phyloP scores from a whole-genome alignment of 2,888 invertebrate genomes.

The Eurytoma californica region DNA sequence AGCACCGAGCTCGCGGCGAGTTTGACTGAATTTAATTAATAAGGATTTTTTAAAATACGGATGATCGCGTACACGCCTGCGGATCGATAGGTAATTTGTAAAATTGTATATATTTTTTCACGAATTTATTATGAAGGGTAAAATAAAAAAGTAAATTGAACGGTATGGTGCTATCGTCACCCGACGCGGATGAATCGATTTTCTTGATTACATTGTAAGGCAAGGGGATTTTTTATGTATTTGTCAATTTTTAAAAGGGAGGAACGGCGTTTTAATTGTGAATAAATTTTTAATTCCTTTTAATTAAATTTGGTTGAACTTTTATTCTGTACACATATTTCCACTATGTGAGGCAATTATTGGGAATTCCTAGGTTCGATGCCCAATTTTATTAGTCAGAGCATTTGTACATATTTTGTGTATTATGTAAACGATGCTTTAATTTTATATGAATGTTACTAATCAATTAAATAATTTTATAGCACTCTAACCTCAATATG shows the following conservation, averaged over 20 bases:
- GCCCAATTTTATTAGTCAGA: conserved; percentile 8
- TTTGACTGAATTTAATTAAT: conserved; percentile 55
- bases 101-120: conserved; percentile 37
- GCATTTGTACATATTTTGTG: conserved; percentile 6
- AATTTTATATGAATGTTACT: neutral
- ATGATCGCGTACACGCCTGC: neutral
- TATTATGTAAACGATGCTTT: conserved; percentile 2
- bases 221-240: neutral
- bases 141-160: neutral
- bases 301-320: conserved; percentile 55
- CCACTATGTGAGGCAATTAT: conserved; percentile 22
- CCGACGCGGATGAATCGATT: too few species aligned
- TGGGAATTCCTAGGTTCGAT: conserved; percentile 46
- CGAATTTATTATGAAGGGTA: conserved; percentile 5
- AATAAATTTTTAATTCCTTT: conserved; percentile 43
- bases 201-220: too few species aligned
- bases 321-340: conserved; percentile 44
- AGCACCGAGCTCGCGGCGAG: conserved; percentile 5
- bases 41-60: conserved; percentile 31
- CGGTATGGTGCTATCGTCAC: too few species aligned
- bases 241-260: neutral
- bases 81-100: neutral
- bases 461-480: too few species aligned
- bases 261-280: neutral
- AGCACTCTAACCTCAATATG: too few species aligned